These are phyloP conservation scores for Philopedon plagiatum DNA, from an alignment of 2,888 invertebrate species.

Conservation along the genomic window DNA sequence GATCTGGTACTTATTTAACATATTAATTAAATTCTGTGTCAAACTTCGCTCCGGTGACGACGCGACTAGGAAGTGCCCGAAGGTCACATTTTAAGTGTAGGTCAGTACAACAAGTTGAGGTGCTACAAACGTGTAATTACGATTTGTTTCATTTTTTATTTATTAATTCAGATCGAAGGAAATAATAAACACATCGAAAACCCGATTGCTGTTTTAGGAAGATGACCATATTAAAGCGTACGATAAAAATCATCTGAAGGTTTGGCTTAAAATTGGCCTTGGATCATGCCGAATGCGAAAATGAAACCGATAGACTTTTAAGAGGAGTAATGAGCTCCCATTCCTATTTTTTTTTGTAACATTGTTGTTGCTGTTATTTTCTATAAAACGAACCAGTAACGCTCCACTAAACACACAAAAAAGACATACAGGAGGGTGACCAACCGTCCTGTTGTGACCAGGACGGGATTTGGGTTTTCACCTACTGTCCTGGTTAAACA, in stretches of 20 bases:
- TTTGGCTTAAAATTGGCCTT: background rate
- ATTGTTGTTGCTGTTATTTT: no score
- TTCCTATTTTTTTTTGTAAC: no score
- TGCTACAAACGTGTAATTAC: constrained; percentile 7
- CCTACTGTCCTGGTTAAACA: no score
- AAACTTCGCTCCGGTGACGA: background rate
- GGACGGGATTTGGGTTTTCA: no score
- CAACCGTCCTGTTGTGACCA: no score
- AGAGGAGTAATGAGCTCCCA: no score
- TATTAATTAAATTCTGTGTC: no score
- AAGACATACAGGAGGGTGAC: no score
- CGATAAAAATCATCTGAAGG: constrained; percentile 4
- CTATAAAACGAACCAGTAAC: no score
- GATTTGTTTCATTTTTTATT: background rate
- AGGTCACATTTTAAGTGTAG: constrained; percentile 1
- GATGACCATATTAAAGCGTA: background rate
- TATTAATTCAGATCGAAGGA: constrained; percentile 1
- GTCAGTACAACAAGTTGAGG: background rate
- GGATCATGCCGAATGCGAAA: background rate
- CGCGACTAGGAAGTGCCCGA: background rate
- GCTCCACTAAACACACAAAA: no score
- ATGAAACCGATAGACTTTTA: no score
- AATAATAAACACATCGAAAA: background rate
- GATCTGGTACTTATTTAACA: no score
- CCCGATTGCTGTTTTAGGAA: background rate